Evolutionary conservation across 1,140 invertebrate species (phyloP).

Genomic region (Apis florea): DNA sequence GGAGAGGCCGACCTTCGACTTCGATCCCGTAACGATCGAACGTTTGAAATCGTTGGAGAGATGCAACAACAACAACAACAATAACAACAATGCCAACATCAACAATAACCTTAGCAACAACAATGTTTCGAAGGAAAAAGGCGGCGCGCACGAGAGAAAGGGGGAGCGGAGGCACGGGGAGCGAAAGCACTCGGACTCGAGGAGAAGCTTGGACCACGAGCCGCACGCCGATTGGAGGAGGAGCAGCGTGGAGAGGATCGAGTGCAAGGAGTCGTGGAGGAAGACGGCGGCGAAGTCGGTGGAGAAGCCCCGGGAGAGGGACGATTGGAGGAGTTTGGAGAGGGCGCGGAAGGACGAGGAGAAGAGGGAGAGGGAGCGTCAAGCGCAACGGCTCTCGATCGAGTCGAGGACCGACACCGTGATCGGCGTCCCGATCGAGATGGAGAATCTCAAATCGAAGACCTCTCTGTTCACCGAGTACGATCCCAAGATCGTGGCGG

Average conservation of each 20-base stretch:
- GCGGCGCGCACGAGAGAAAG: slow-evolving; percentile 23
- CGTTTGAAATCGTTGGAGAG: slow-evolving; percentile 64
- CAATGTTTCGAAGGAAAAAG: slow-evolving; percentile 41
- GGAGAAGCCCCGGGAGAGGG: slow-evolving; percentile 73
- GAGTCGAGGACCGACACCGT: slow-evolving; percentile 72
- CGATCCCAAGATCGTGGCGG: slow-evolving; percentile 78
- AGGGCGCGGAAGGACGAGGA: slow-evolving; percentile 75
- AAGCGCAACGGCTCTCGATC: slow-evolving; percentile 64
- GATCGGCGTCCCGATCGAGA: slow-evolving; percentile 65
- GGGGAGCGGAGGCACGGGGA: slow-evolving; percentile 58
- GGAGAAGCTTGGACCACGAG: slow-evolving; percentile 50
- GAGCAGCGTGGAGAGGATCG: slow-evolving; percentile 61
- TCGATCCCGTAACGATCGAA: slow-evolving; percentile 73
- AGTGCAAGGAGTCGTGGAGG: slow-evolving; percentile 57
- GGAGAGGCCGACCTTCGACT: slow-evolving; percentile 71
- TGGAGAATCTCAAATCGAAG: slow-evolving; percentile 67
- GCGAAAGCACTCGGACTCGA: slow-evolving; percentile 43
- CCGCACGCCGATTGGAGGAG: slow-evolving; percentile 42
- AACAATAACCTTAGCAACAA: no score
- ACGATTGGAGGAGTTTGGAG: slow-evolving; percentile 77
- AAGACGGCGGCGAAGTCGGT: slow-evolving; percentile 63
- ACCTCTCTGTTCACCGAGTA: slow-evolving; percentile 76
- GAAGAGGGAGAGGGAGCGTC: slow-evolving; percentile 72
- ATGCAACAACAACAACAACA: slow-evolving; percentile 17
- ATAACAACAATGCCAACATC: no score